These are phyloP conservation scores for Muntiacus reevesi DNA, from an alignment of 2,113 vertebrate species.

Conservation along the genomic window DNA sequence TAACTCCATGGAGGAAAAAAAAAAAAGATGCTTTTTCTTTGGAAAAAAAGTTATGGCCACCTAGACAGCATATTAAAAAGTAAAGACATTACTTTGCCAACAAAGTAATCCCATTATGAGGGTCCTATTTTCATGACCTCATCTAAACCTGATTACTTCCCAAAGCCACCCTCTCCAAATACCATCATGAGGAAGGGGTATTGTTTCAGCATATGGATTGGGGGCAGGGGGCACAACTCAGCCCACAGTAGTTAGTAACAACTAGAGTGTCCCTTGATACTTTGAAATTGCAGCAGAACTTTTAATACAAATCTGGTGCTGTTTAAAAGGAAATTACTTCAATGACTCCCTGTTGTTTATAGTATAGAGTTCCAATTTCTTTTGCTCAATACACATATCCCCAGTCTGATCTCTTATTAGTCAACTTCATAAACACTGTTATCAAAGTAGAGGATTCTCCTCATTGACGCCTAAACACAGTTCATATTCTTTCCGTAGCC, in stretches of 20 bases:
- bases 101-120: background rate
- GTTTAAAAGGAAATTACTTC: background rate
- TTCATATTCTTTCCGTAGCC: background rate
- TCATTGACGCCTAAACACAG: background rate
- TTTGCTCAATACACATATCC: background rate
- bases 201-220: background rate
- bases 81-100: background rate
- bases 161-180: background rate
- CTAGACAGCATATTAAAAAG: background rate
- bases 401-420: background rate
- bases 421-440: background rate
- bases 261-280: background rate
- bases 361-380: background rate
- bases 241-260: background rate
- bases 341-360: background rate
- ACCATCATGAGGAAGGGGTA: background rate
- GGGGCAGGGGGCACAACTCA: background rate
- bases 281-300: constrained; percentile 10
- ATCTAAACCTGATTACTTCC: background rate
- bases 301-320: background rate
- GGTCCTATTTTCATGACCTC: background rate
- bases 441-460: background rate
- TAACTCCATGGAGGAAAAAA: no score
- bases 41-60: background rate
- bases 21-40: background rate